A percentile compares a stretch with the other conserved stretches of the same genome.
phyloP scores from a whole-genome alignment of 2,888 invertebrate species.

The Drosophila paracracens region DNA sequence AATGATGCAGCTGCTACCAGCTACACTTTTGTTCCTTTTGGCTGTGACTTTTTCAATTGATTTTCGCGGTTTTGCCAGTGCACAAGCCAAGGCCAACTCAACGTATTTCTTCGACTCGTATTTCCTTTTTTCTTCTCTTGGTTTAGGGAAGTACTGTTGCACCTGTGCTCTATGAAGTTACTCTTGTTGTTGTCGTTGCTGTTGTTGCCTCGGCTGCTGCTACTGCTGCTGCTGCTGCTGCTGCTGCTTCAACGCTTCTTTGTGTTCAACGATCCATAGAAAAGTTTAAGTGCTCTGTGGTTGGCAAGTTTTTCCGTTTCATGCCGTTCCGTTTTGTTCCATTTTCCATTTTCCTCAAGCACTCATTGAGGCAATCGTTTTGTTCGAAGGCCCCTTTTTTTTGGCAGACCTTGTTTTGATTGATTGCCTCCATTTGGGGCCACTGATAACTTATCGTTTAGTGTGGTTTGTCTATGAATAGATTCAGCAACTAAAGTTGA shows the following conservation, averaged over 20 bases:
- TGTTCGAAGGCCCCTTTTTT: conserved; percentile 31
- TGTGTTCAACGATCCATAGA: conserved; percentile 74
- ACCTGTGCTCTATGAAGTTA: conserved; percentile 44
- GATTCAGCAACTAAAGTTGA: not conserved
- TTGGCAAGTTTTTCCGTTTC: conserved; percentile 47
- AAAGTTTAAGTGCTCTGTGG: conserved; percentile 77
- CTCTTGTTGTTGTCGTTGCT: conserved; percentile 28
- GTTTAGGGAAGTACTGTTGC: conserved; percentile 53
- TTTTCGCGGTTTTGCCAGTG: conserved; percentile 75
- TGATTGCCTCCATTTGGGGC: conserved; percentile 64
- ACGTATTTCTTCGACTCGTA: conserved; percentile 9
- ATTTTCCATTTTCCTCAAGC: conserved; percentile 9
- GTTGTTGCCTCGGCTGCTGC: not conserved
- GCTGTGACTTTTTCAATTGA: conserved; percentile 75
- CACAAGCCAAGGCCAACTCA: conserved; percentile 64
- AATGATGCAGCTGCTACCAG: conserved; percentile 24
- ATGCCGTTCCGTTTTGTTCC: conserved; percentile 24
- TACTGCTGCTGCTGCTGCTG: conserved; percentile 19
- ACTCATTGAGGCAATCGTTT: conserved; percentile 30
- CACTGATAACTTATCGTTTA: conserved; percentile 73
- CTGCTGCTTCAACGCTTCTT: conserved; percentile 77
- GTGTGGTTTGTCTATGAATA: conserved; percentile 9
- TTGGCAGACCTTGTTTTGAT: conserved; percentile 50
- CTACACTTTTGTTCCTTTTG: conserved; percentile 52
- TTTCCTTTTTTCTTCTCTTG: conserved; percentile 9